Percentiles rank a stretch among this genome's conserved stretches.
phyloP scores from a whole-genome alignment of 2,888 invertebrate genomes.

The Sinodicranocentrus sp. region DNA sequence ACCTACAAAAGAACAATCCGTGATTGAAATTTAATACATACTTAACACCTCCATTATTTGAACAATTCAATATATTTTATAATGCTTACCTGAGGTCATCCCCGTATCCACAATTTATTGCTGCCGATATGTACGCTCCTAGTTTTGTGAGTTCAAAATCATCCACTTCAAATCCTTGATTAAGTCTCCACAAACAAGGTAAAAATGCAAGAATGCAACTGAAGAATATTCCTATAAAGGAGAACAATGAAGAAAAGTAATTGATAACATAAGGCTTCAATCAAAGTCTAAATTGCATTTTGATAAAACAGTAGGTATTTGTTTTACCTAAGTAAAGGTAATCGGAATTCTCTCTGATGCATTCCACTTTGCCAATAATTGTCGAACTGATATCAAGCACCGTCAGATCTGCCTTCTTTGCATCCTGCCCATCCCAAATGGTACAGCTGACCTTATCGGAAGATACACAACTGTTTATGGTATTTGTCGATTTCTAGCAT shows the following conservation, averaged over 20 bases:
- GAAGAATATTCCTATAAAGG: conserved; percentile 80
- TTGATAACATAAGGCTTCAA: conserved; percentile 4
- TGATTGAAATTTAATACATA: too few species aligned
- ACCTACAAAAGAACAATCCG: conserved; percentile 84
- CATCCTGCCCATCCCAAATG: conserved; percentile 94
- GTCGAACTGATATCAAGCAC: conserved; percentile 96
- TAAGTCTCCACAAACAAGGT: conserved; percentile 81
- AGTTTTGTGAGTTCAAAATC: conserved; percentile 72
- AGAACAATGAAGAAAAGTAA: conserved; percentile 3
- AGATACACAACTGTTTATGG: conserved; percentile 84
- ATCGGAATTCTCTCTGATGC: conserved; percentile 87
- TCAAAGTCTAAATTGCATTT: neutral
- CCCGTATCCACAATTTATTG: conserved; percentile 70
- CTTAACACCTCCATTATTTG: too few species aligned
- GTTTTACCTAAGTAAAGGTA: conserved; percentile 85
- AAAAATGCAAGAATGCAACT: conserved; percentile 83
- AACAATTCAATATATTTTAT: too few species aligned
- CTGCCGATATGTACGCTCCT: conserved; percentile 65
- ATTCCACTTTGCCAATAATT: conserved; percentile 94
- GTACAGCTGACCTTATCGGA: conserved; percentile 96
- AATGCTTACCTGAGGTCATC: conserved; percentile 70
- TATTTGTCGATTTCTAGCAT: conserved; percentile 80
- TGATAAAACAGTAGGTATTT: too few species aligned
- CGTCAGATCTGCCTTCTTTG: conserved; percentile 94
- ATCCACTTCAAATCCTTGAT: conserved; percentile 70